phyloP scores from a whole-genome alignment of 2,797 vertebrate species.

The Pseudotriccus pelzelni region DNA sequence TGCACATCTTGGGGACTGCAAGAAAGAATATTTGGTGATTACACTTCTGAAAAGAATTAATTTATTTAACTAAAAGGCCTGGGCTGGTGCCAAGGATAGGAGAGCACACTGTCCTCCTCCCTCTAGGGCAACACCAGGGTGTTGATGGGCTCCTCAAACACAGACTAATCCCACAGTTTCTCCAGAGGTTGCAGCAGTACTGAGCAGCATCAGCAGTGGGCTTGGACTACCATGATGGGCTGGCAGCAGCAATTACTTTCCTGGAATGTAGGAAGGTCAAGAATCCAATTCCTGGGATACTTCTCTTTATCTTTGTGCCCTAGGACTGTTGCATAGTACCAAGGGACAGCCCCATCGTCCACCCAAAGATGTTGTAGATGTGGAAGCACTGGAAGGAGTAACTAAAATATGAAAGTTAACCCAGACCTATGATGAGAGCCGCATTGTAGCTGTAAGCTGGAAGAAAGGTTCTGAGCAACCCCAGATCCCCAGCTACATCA shows the following conservation, averaged over 20 bases:
- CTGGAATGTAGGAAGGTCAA: fast-evolving
- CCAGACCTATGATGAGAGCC: not conserved
- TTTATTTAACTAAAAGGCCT: not conserved
- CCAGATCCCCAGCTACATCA: not conserved
- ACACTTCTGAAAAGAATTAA: not conserved
- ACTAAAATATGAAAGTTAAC: not conserved
- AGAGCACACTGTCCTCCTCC: fast-evolving
- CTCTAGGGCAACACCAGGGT: fast-evolving
- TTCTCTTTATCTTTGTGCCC: not conserved
- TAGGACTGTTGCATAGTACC: not conserved
- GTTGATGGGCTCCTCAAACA: not conserved
- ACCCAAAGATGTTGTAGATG: not conserved
- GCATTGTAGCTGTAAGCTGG: not conserved
- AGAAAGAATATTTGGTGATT: not conserved
- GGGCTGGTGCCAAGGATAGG: not conserved
- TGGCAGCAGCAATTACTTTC: not conserved
- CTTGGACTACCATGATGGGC: not conserved
- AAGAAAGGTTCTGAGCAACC: not conserved
- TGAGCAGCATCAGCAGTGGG: not conserved
- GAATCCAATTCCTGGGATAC: not conserved
- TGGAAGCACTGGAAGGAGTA: not conserved
- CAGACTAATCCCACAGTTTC: not conserved
- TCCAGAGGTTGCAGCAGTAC: not conserved
- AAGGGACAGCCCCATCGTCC: not conserved
- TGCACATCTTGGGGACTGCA: not conserved